phyloP scores from a whole-genome alignment of 2,113 vertebrate species.

The Catharus minimus region DNA sequence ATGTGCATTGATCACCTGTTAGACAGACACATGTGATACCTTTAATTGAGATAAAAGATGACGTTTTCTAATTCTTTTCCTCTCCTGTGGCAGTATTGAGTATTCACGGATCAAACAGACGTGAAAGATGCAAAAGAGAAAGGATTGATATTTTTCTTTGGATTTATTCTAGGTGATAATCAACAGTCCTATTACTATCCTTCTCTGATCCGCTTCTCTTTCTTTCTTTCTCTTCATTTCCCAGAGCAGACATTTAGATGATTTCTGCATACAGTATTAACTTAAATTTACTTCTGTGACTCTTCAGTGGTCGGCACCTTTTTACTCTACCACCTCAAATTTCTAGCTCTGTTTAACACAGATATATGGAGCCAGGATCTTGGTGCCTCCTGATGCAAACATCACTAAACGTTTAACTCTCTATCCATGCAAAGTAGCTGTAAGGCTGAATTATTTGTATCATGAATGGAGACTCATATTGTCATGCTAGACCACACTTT shows the following conservation, averaged over 20 bases:
- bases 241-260: background rate
- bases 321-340: background rate
- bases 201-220: too few relatives aligned
- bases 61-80: background rate
- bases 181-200: background rate
- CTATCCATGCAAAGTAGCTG: background rate
- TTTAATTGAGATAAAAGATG: conserved; percentile 17
- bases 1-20: conserved; percentile 21
- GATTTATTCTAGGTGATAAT: background rate
- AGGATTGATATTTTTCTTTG: background rate
- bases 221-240: background rate
- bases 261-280: background rate
- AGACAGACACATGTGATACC: background rate
- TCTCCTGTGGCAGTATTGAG: background rate
- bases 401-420: background rate
- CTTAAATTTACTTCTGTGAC: background rate
- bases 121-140: background rate
- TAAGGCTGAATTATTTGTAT: background rate
- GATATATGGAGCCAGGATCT: background rate
- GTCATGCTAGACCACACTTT: background rate
- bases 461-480: background rate
- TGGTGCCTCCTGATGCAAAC: background rate
- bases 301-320: background rate
- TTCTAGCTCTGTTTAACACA: background rate
- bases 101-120: background rate